Percentiles rank a stretch among this genome's conserved stretches.
Evolutionary conservation across 1,140 invertebrate genomes (phyloP).

Genomic region (Drosophila fuyamai): DNA sequence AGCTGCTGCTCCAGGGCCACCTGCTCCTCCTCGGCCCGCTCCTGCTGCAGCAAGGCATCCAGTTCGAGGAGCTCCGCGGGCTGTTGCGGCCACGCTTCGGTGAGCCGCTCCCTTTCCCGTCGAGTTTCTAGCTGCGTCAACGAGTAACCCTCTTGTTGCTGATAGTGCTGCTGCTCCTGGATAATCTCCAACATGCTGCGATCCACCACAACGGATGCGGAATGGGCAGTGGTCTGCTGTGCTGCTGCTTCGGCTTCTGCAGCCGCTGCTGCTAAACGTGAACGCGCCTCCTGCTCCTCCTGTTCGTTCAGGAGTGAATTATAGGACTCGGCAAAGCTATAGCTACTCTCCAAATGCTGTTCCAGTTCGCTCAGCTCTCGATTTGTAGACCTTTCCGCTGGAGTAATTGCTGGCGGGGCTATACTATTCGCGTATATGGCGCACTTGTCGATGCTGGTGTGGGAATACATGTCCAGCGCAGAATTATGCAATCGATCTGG

Average conservation of each 20-base stretch:
- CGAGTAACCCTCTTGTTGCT: constrained; percentile 80
- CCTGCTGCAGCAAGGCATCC: constrained; percentile 77
- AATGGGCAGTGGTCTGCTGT: constrained; percentile 9
- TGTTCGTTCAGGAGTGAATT: constrained; percentile 71
- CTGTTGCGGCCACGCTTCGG: constrained; percentile 22
- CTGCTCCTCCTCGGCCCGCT: constrained; percentile 77
- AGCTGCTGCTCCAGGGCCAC: constrained; percentile 66
- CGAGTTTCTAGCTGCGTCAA: constrained; percentile 79
- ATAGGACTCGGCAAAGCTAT: constrained; percentile 82
- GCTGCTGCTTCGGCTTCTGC: constrained; percentile 19
- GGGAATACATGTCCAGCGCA: constrained; percentile 10
- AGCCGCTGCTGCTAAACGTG: constrained; percentile 13
- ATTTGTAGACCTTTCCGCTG: neutral
- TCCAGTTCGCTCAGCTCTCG: constrained; percentile 15
- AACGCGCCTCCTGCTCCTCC: constrained; percentile 32
- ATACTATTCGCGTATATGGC: constrained; percentile 31
- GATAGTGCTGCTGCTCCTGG: constrained; percentile 78
- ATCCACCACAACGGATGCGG: constrained; percentile 29
- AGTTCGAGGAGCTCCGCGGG: constrained; percentile 61
- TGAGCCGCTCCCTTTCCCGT: constrained; percentile 24
- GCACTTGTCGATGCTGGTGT: constrained; percentile 26
- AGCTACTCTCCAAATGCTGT: constrained; percentile 56
- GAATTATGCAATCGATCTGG: constrained; percentile 8
- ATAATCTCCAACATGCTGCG: constrained; percentile 68
- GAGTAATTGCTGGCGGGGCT: neutral